These are phyloP conservation scores for Aphelenchoides bicaudatus DNA, from an alignment of 2,888 invertebrate species.

Conservation along the genomic window DNA sequence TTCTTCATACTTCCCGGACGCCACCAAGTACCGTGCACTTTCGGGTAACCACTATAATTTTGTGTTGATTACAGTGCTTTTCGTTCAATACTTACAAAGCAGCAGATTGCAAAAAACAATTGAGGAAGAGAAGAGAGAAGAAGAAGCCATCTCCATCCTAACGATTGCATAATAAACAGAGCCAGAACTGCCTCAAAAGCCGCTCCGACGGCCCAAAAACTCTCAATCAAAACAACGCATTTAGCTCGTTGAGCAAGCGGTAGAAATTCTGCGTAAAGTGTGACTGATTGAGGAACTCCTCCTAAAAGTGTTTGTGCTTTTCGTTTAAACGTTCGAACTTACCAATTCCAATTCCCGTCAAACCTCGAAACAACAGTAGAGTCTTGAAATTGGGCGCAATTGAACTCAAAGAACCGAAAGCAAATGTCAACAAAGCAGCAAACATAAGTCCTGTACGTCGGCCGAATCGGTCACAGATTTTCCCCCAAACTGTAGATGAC, in stretches of 20 bases:
- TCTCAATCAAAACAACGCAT: conserved; percentile 90
- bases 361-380: conserved; percentile 81
- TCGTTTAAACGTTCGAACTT: too few relatives aligned
- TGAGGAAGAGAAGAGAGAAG: conserved; percentile 86
- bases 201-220: conserved; percentile 92
- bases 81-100: conserved; percentile 61
- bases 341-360: conserved; percentile 91
- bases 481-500: conserved; percentile 91
- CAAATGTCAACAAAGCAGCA: conserved; percentile 82
- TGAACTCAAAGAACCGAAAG: conserved; percentile 83
- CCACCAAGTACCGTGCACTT: conserved; percentile 82
- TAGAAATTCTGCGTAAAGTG: conserved; percentile 89
- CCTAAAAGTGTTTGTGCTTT: too few relatives aligned
- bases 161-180: conserved; percentile 80
- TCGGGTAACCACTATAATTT: conserved; percentile 82
- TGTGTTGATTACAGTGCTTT: conserved; percentile 20
- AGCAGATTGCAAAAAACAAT: conserved; percentile 70
- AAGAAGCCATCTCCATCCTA: conserved; percentile 85
- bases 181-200: conserved; percentile 80
- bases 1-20: conserved; percentile 79
- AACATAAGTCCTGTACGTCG: conserved; percentile 71
- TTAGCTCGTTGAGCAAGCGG: conserved; percentile 88
- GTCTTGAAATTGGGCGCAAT: conserved; percentile 85
- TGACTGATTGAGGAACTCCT: conserved; percentile 91
- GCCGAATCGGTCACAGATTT: conserved; percentile 73